A percentile compares a stretch with the other conserved stretches of the same genome.
Conservation (phyloP, 2,113 vertebrate species). For the Albula glossodonta region DNA sequence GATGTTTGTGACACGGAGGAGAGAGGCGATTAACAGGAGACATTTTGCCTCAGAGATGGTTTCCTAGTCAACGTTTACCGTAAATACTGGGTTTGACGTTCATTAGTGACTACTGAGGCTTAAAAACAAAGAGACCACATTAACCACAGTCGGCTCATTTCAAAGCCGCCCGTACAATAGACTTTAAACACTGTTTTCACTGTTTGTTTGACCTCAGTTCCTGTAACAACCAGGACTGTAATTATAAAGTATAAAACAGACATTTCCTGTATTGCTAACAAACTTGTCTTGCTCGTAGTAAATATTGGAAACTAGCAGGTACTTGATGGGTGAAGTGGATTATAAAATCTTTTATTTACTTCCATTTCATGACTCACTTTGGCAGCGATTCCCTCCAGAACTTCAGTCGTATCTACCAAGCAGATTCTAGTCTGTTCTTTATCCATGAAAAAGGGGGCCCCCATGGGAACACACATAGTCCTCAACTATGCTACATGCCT, state of each 20-base stretch:
- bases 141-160: conserved; percentile 45
- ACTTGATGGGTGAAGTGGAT: conserved; percentile 3
- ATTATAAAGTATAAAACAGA: conserved; percentile 20
- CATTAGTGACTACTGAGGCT: conserved; percentile 50
- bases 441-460: not conserved
- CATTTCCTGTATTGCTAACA: conserved; percentile 14
- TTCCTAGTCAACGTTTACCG: conserved; percentile 52
- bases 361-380: conserved; percentile 1
- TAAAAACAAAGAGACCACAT: conserved; percentile 51
- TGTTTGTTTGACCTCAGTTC: conserved; percentile 1
- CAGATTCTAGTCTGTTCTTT: not conserved
- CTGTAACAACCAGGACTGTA: conserved; percentile 7
- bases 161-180: conserved; percentile 5
- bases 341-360: conserved; percentile 5
- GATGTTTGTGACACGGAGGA: conserved; percentile 39
- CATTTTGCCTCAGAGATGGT: conserved; percentile 40
- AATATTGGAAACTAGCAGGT: not conserved
- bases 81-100: conserved; percentile 45
- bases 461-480: not conserved
- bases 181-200: conserved; percentile 11
- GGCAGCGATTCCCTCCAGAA: conserved; percentile 1
- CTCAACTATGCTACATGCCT: not conserved
- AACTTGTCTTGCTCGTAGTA: conserved; percentile 1
- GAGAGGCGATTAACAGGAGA: conserved; percentile 32
- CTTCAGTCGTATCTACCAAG: not conserved